Evolutionary conservation across 2,888 invertebrate genomes (phyloP).

Genomic region (Tipula helvola): DNA sequence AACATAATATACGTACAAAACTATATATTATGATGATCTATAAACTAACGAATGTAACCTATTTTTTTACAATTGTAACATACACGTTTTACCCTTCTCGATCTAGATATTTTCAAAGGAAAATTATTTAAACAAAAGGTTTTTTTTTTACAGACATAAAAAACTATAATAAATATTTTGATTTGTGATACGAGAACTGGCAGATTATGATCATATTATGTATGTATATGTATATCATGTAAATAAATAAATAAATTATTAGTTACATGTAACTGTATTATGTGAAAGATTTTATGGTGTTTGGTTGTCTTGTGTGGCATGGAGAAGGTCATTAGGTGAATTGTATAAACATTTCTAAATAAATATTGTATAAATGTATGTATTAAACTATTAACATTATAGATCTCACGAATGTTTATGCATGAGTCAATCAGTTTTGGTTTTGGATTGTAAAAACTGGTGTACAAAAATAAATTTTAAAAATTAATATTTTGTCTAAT

Average conservation of each 20-base stretch:
- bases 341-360: background rate
- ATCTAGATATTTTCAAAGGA: background rate
- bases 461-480: background rate
- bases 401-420: background rate
- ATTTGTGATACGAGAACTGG: background rate
- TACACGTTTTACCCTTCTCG: background rate
- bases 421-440: background rate
- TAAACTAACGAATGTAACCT: background rate
- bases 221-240: background rate
- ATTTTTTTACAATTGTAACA: background rate
- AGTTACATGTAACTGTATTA: background rate
- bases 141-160: background rate
- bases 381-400: background rate
- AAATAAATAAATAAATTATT: background rate
- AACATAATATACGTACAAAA: background rate
- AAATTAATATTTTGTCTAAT: background rate
- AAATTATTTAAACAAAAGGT: background rate
- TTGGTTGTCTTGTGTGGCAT: background rate
- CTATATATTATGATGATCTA: background rate
- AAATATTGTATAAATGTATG: background rate
- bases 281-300: background rate
- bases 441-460: background rate
- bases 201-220: background rate
- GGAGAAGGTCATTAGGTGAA: background rate
- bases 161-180: background rate